phyloP scores from a whole-genome alignment of 2,888 invertebrate genomes.

The Melinopterus prodromus region DNA sequence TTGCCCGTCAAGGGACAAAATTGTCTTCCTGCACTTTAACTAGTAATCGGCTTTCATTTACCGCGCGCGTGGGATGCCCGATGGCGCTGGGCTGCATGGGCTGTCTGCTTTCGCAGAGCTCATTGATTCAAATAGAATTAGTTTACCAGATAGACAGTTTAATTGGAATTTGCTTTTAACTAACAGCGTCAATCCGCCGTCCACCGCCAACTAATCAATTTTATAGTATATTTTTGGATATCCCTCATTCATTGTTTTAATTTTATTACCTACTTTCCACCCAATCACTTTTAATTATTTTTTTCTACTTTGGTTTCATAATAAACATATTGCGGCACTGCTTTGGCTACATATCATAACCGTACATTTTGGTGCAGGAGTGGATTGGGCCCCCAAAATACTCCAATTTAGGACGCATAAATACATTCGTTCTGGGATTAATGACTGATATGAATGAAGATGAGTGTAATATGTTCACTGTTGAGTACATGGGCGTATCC shows the following conservation, averaged over 20 bases:
- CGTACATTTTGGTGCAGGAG: too few relatives aligned
- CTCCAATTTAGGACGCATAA: too few relatives aligned
- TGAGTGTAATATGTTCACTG: too few relatives aligned
- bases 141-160: background rate
- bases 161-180: background rate
- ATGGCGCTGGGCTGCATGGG: background rate
- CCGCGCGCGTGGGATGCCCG: background rate
- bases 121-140: background rate
- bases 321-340: too few relatives aligned
- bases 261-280: too few relatives aligned
- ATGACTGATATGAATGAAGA: too few relatives aligned
- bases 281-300: too few relatives aligned
- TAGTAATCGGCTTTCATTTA: constrained; percentile 4
- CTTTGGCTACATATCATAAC: too few relatives aligned
- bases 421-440: too few relatives aligned
- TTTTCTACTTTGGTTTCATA: too few relatives aligned
- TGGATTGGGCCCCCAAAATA: too few relatives aligned
- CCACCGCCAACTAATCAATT: background rate
- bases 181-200: background rate
- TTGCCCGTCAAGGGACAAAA: background rate
- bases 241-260: background rate
- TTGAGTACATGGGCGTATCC: too few relatives aligned
- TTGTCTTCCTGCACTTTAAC: background rate
- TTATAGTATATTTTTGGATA: background rate
- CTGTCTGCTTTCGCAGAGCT: background rate